Evolutionary conservation across 2,888 invertebrate species (phyloP).

Genomic region (Tipula unca): DNA sequence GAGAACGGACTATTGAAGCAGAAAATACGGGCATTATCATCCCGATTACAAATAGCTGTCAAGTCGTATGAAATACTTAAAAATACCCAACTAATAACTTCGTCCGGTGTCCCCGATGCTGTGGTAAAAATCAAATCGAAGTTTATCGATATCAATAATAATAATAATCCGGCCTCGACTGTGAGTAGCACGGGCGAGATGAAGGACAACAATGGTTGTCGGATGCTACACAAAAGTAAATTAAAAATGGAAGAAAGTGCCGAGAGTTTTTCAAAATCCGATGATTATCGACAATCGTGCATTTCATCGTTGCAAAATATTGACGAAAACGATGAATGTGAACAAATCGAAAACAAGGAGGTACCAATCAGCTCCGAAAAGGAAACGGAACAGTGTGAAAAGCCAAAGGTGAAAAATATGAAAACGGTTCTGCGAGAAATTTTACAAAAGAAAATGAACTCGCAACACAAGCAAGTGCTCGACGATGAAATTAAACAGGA

Average conservation of each 20-base stretch:
- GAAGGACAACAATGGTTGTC: not conserved
- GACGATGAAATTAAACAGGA: not conserved
- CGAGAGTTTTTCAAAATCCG: not conserved
- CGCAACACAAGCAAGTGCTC: not conserved
- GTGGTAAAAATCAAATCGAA: not conserved
- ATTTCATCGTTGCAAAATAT: not conserved
- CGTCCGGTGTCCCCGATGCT: not conserved
- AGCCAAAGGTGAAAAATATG: not conserved
- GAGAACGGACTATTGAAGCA: not conserved
- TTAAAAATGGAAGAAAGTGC: slow-evolving; percentile 15
- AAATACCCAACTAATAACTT: not conserved
- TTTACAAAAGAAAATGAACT: not conserved
- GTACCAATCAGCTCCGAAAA: not conserved
- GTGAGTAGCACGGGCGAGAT: not conserved
- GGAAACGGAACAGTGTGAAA: not conserved
- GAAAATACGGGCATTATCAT: not conserved
- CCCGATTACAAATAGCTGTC: not conserved
- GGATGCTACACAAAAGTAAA: not conserved
- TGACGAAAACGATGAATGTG: not conserved
- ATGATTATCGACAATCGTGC: not conserved
- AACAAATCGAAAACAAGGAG: no score
- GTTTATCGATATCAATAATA: not conserved
- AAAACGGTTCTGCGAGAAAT: not conserved
- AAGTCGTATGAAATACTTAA: not conserved
- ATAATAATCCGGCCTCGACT: not conserved